Evolutionary conservation across 1,140 invertebrate species (phyloP).

Genomic region (Drosophila setifemur): DNA sequence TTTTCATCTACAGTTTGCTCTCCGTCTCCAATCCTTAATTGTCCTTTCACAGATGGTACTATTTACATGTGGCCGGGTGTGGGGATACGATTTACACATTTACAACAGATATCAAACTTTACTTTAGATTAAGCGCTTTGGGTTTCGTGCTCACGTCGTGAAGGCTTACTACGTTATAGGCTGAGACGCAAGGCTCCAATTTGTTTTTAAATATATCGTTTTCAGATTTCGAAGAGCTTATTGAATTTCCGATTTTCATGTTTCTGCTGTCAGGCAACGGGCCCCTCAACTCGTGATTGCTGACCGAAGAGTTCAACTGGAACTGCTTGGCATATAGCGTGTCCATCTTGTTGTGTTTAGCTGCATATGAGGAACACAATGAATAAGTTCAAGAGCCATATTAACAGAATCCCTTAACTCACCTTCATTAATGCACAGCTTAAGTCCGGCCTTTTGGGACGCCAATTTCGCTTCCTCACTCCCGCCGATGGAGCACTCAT

Average conservation of each 20-base stretch:
- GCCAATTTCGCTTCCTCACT: conserved; percentile 25
- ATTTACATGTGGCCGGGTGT: conserved; percentile 35
- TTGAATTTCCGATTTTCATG: conserved; percentile 15
- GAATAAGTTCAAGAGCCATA: background rate
- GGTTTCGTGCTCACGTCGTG: conserved; percentile 47
- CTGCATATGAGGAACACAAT: background rate
- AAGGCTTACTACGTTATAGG: conserved; percentile 59
- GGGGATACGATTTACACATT: conserved; percentile 23
- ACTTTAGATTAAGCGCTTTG: conserved; percentile 27
- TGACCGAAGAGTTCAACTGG: conserved; percentile 42
- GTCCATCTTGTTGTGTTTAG: conserved; percentile 35
- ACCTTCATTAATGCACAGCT: conserved; percentile 37
- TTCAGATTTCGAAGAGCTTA: conserved; percentile 55
- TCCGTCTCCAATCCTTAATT: conserved; percentile 12
- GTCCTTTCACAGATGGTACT: conserved; percentile 36
- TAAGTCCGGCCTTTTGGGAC: conserved; percentile 1
- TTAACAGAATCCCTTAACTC: background rate
- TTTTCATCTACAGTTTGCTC: conserved; percentile 23
- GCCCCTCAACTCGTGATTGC: conserved; percentile 26
- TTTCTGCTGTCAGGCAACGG: conserved; percentile 22
- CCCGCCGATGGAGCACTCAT: conserved; percentile 51
- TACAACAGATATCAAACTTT: conserved; percentile 16
- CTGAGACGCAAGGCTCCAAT: conserved; percentile 28
- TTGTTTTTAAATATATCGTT: conserved; percentile 62
- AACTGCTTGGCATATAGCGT: conserved; percentile 35